Evolutionary conservation across 37 sponge, comb jelly and placozoan species (phyloP).

Genomic region (Ianthella basta): DNA sequence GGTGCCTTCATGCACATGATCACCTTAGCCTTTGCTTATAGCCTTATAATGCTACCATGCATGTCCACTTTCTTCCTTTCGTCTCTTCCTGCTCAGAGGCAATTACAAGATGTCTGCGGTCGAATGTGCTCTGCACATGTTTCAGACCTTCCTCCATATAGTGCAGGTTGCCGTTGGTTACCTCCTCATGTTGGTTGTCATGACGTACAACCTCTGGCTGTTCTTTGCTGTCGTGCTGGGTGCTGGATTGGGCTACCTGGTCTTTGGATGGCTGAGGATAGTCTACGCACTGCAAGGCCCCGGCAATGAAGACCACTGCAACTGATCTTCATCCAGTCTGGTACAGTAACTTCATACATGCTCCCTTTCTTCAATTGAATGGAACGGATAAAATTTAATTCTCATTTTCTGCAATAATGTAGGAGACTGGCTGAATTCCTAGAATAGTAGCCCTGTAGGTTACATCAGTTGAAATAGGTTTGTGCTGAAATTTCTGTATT

Average conservation of each 20-base stretch:
- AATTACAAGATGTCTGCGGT: not conserved
- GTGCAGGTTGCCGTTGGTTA: slow-evolving; percentile 80
- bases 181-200: slow-evolving; percentile 87
- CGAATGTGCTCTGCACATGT: slow-evolving; percentile 36
- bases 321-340: slow-evolving; percentile 17
- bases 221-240: slow-evolving; percentile 86
- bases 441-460: too few relatives aligned
- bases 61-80: not conserved
- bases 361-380: not conserved
- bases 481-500: too few relatives aligned
- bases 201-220: slow-evolving; percentile 96
- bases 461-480: too few relatives aligned
- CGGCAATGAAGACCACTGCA: slow-evolving; percentile 62
- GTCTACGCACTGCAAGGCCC: slow-evolving; percentile 17
- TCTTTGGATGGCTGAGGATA: slow-evolving; percentile 54
- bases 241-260: slow-evolving; percentile 79
- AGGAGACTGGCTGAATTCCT: too few relatives aligned
- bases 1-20: not conserved
- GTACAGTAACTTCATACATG: not conserved
- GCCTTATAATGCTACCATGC: too few relatives aligned
- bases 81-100: not conserved
- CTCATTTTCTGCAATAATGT: too few relatives aligned
- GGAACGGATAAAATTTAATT: not conserved
- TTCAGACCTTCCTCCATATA: slow-evolving; percentile 74
- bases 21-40: not conserved